These are phyloP conservation scores for Podiceps cristatus DNA, from an alignment of 2,113 vertebrate species.

Conservation along the genomic window DNA sequence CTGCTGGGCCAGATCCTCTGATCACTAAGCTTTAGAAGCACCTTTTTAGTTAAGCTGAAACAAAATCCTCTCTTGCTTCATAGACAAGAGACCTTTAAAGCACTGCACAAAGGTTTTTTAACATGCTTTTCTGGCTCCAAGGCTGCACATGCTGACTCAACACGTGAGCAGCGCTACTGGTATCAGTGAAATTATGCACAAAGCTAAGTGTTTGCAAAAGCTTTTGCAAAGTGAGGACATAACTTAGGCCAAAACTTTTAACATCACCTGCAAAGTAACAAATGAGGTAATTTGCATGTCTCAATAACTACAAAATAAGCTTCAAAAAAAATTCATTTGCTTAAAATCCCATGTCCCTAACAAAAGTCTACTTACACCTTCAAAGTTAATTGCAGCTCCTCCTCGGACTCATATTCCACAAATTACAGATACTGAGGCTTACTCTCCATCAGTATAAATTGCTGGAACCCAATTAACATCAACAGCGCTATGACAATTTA, in stretches of 20 bases:
- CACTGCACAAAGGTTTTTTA: not conserved
- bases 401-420: not conserved
- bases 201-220: not conserved
- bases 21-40: not conserved
- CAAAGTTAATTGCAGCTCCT: not conserved
- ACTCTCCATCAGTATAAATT: not conserved
- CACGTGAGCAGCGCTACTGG: rapidly evolving
- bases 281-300: not conserved
- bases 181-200: not conserved
- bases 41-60: not conserved
- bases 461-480: not conserved
- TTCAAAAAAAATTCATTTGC: not conserved
- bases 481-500: not conserved
- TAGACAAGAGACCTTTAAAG: not conserved
- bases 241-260: not conserved
- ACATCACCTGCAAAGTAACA: not conserved
- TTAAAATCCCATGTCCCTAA: not conserved
- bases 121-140: not conserved
- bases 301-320: not conserved
- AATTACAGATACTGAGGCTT: not conserved
- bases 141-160: not conserved
- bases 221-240: not conserved
- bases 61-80: not conserved
- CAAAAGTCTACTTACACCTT: not conserved
- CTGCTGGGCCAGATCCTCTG: not conserved